phyloP scores from a whole-genome alignment of 1,140 invertebrate species.

The Gryon sp. region DNA sequence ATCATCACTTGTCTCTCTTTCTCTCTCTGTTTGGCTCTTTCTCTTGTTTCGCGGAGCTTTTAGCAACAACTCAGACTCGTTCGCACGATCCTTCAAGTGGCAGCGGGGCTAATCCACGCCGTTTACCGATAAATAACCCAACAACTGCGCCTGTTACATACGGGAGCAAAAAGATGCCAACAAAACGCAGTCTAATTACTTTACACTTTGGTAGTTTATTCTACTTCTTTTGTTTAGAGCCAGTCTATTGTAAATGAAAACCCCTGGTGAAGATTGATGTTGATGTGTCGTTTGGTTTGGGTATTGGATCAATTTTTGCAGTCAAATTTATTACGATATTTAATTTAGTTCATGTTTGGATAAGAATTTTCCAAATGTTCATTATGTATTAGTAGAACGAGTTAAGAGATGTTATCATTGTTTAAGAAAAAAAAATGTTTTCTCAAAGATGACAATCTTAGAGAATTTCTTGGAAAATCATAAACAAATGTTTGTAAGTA shows the following conservation, averaged over 20 bases:
- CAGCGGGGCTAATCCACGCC: slow-evolving; percentile 56
- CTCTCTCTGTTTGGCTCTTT: slow-evolving; percentile 1
- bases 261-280: slow-evolving; percentile 43
- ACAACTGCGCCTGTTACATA: slow-evolving; percentile 55
- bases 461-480: too few species aligned
- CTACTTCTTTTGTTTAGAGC: too few species aligned
- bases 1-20: slow-evolving; percentile 18
- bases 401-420: too few species aligned
- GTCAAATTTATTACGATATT: too few species aligned
- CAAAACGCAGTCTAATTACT: slow-evolving; percentile 58
- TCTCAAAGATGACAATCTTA: too few species aligned
- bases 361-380: too few species aligned
- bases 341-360: too few species aligned
- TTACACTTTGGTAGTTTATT: slow-evolving; percentile 60
- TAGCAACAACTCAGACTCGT: slow-evolving; percentile 33
- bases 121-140: slow-evolving; percentile 64
- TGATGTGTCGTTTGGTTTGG: slow-evolving; percentile 3
- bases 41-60: slow-evolving; percentile 11
- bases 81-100: slow-evolving; percentile 64
- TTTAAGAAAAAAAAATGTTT: too few species aligned
- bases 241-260: too few species aligned
- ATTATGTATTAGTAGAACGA: too few species aligned
- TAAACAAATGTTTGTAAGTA: too few species aligned
- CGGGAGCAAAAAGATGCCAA: slow-evolving; percentile 54
- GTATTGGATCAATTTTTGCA: slow-evolving; percentile 25